phyloP scores from a whole-genome alignment of 2,113 vertebrate genomes.

The Megaleporinus macrocephalus region DNA sequence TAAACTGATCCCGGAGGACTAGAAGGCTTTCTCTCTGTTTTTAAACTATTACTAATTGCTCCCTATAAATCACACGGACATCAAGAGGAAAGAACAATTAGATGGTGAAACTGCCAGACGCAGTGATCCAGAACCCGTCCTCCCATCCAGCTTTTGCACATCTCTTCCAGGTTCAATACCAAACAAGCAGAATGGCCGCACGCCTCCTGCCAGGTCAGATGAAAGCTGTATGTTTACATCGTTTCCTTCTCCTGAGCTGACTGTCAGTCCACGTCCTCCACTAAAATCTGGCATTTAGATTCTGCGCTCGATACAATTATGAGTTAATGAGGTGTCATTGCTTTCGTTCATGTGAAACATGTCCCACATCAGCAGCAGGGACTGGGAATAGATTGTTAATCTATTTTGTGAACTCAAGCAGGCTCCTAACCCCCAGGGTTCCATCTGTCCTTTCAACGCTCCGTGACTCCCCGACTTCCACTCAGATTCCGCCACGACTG shows the following conservation, averaged over 20 bases:
- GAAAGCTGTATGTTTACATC: constrained; percentile 45
- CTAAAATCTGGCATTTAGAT: constrained; percentile 58
- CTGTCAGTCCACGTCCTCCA: neutral
- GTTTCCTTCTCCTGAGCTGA: neutral
- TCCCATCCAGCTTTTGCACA: too few species aligned
- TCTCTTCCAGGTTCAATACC: neutral
- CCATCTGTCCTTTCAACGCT: constrained; percentile 57
- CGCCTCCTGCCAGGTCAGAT: constrained; percentile 8
- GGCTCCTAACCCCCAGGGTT: constrained; percentile 52
- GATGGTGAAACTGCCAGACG: too few species aligned
- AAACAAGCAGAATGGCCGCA: neutral
- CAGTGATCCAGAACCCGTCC: too few species aligned
- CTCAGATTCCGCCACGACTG: neutral
- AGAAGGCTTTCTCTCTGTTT: too few species aligned
- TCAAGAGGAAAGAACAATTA: too few species aligned
- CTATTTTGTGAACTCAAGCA: constrained; percentile 55
- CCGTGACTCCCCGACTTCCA: neutral
- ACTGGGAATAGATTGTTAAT: constrained; percentile 53
- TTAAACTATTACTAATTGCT: too few species aligned
- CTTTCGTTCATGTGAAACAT: constrained; percentile 57
- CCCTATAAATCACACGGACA: too few species aligned
- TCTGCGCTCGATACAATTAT: constrained; percentile 55
- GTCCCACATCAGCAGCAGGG: constrained; percentile 47
- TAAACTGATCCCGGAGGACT: too few species aligned
- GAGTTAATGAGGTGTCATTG: constrained; percentile 58